phyloP scores from a whole-genome alignment of 2,113 vertebrate genomes.

The Sisor rabdophorus region DNA sequence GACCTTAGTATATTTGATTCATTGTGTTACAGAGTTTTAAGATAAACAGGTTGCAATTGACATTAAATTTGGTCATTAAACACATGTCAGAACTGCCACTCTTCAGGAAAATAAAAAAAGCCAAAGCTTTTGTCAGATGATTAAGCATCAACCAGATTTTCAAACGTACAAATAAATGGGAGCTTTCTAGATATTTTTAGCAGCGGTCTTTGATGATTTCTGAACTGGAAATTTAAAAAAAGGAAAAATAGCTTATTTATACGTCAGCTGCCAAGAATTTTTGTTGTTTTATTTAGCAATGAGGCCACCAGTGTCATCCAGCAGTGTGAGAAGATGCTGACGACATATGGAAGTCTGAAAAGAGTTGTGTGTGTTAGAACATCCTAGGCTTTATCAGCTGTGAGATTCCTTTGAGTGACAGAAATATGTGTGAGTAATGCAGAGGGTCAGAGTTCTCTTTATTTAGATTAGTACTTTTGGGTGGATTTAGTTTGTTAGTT shows the following conservation, averaged over 20 bases:
- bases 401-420: conserved; percentile 47
- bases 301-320: conserved; percentile 32
- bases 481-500: neutral
- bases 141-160: conserved; percentile 25
- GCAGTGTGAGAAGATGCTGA: conserved; percentile 37
- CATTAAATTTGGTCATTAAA: conserved; percentile 33
- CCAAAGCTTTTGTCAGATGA: conserved; percentile 24
- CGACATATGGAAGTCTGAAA: conserved; percentile 44
- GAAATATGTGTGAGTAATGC: conserved; percentile 33
- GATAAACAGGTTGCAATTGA: conserved; percentile 6
- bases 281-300: conserved; percentile 27
- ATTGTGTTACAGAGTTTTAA: neutral
- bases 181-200: conserved; percentile 23
- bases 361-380: conserved; percentile 35
- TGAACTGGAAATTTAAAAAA: conserved; percentile 14
- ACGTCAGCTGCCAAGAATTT: conserved; percentile 25
- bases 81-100: neutral
- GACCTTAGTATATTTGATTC: neutral
- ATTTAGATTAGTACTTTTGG: neutral
- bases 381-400: conserved; percentile 50
- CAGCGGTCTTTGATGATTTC: conserved; percentile 17
- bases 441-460: conserved; percentile 25
- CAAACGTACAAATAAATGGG: neutral
- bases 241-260: neutral
- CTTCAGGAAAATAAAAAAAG: neutral